Evolutionary conservation across 2,113 vertebrate genomes (phyloP).

Genomic region (Lagopus leucura): DNA sequence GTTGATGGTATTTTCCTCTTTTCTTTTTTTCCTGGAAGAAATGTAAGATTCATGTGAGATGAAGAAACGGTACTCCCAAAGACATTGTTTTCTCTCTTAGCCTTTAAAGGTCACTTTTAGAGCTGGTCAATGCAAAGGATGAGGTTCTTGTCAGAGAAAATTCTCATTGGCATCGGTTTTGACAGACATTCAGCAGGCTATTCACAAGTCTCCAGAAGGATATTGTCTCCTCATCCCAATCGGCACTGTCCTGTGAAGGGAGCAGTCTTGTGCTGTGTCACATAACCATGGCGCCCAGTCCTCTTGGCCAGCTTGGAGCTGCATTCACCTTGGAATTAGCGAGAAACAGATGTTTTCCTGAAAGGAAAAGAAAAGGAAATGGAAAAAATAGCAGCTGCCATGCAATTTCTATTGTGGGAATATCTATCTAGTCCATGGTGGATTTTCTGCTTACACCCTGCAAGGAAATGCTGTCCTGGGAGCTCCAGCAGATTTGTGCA

Average conservation of each 20-base stretch:
- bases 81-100: constrained; percentile 19
- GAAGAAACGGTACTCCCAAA: not conserved
- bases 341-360: constrained; percentile 42
- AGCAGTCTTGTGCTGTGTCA: rapidly evolving
- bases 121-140: not conserved
- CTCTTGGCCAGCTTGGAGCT: constrained; percentile 3
- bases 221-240: not conserved
- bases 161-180: not conserved
- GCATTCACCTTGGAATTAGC: not conserved
- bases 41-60: not conserved
- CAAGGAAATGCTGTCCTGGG: not conserved
- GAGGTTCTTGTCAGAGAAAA: not conserved
- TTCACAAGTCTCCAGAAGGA: not conserved
- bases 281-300: not conserved
- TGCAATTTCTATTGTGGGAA: not conserved
- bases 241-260: not conserved
- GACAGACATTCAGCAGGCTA: not conserved
- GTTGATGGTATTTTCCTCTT: not conserved
- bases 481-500: not conserved
- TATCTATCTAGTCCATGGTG: not conserved
- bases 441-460: not conserved
- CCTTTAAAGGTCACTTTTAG: constrained; percentile 28
- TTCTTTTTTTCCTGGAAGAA: constrained; percentile 18
- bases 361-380: not conserved
- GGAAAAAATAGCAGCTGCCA: not conserved